Conservation (phyloP, 1,140 invertebrate species). For the Drosophila lowei region DNA sequence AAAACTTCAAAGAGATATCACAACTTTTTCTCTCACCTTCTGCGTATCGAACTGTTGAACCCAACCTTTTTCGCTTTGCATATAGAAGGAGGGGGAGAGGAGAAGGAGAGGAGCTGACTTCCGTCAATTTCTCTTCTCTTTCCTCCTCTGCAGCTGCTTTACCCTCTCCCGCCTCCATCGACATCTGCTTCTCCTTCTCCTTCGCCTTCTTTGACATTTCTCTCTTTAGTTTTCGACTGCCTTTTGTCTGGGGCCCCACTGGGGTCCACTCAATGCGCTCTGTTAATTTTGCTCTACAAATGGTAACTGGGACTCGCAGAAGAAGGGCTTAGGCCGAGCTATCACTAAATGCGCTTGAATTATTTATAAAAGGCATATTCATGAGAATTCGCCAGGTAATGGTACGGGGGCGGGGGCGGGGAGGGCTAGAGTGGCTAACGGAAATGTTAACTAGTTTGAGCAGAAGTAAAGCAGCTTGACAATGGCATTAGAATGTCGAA, state of each 20-base stretch:
- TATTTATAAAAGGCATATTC: constrained; percentile 80
- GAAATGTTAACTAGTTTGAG: constrained; percentile 76
- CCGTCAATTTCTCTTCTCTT: constrained; percentile 34
- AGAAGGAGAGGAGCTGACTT: constrained; percentile 17
- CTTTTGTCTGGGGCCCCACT: constrained; percentile 46
- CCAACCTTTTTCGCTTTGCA: constrained; percentile 24
- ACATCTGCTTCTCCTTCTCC: constrained; percentile 1
- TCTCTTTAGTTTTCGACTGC: constrained; percentile 42
- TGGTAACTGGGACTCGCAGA: constrained; percentile 31
- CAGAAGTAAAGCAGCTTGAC: constrained; percentile 60
- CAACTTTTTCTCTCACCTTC: neutral
- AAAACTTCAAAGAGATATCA: neutral
- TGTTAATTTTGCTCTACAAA: constrained; percentile 77
- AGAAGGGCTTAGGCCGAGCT: constrained; percentile 60
- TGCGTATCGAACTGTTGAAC: neutral
- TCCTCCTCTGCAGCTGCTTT: constrained; percentile 9
- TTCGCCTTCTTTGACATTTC: constrained; percentile 60
- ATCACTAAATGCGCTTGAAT: constrained; percentile 75
- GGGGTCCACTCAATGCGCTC: constrained; percentile 70
- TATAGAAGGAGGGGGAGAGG: constrained; percentile 18
- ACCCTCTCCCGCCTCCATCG: neutral
- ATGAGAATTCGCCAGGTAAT: constrained; percentile 53
- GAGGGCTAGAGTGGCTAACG: constrained; percentile 10
- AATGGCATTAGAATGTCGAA: constrained; percentile 79
- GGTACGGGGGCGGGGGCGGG: neutral